phyloP scores from a whole-genome alignment of 2,888 invertebrate species.

The Pterostichus niger region DNA sequence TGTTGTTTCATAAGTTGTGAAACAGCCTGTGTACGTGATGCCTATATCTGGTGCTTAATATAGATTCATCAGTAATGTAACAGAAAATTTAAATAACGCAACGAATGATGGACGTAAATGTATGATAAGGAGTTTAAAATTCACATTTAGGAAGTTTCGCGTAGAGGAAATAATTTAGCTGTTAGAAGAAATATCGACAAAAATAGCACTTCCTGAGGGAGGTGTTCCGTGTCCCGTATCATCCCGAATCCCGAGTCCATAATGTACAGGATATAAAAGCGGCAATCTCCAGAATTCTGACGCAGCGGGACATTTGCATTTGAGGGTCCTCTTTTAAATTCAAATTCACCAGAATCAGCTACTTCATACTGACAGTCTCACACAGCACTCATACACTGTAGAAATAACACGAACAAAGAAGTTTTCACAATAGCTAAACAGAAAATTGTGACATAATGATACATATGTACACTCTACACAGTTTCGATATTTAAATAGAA shows the following conservation, averaged over 20 bases:
- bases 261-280: constrained; percentile 48
- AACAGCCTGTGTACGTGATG: no score
- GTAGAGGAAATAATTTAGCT: constrained; percentile 39
- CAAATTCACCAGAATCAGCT: constrained; percentile 39
- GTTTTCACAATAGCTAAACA: no score
- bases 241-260: constrained; percentile 32
- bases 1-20: no score
- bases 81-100: no score
- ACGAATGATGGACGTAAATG: no score
- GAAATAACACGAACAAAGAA: no score
- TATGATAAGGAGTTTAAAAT: neutral
- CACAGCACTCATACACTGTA: neutral
- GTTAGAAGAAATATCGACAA: constrained; percentile 46
- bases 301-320: constrained; percentile 46
- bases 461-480: no score
- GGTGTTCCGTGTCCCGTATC: constrained; percentile 23
- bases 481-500: no score
- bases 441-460: no score
- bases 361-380: constrained; percentile 19
- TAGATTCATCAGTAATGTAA: no score
- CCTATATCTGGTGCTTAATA: no score
- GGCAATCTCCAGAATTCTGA: constrained; percentile 48
- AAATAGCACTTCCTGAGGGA: constrained; percentile 46
- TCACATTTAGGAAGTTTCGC: neutral
- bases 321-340: constrained; percentile 38